A percentile compares a stretch with the other conserved stretches of the same genome.
Conservation (phyloP, 2,888 invertebrate species). For the Melipona bicolor region DNA sequence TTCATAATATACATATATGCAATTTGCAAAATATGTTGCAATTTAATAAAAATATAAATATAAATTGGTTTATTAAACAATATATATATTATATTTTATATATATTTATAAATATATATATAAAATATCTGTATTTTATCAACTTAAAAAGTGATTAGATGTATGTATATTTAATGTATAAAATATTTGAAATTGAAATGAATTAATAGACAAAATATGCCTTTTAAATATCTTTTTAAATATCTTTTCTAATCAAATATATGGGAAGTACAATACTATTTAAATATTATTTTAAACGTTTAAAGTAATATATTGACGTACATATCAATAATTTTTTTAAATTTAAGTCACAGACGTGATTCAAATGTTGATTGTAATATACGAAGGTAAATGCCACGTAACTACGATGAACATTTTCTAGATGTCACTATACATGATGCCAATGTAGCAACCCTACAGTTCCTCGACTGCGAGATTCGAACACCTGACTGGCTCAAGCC, state of each 20-base stretch:
- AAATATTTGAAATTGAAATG: background rate
- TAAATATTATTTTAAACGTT: background rate
- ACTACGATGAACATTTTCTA: background rate
- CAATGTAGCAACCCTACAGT: too few species aligned
- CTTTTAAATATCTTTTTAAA: background rate
- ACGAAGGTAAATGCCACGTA: background rate
- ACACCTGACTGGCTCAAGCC: too few species aligned
- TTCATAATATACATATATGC: background rate
- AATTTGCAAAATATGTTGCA: background rate
- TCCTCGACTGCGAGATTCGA: too few species aligned
- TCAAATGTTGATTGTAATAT: slow-evolving; percentile 12
- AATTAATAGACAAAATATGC: background rate
- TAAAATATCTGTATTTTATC: background rate
- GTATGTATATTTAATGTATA: background rate
- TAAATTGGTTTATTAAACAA: background rate
- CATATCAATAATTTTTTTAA: slow-evolving; percentile 13
- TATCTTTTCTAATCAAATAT: background rate
- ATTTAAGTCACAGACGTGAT: background rate
- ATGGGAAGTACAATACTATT: background rate
- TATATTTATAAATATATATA: background rate
- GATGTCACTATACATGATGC: slow-evolving; percentile 27
- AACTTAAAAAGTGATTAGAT: background rate
- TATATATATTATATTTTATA: background rate
- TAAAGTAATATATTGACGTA: background rate
- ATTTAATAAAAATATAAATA: background rate